Conservation (phyloP, 2,113 vertebrate species). For the Myocastor coypus region DNA sequence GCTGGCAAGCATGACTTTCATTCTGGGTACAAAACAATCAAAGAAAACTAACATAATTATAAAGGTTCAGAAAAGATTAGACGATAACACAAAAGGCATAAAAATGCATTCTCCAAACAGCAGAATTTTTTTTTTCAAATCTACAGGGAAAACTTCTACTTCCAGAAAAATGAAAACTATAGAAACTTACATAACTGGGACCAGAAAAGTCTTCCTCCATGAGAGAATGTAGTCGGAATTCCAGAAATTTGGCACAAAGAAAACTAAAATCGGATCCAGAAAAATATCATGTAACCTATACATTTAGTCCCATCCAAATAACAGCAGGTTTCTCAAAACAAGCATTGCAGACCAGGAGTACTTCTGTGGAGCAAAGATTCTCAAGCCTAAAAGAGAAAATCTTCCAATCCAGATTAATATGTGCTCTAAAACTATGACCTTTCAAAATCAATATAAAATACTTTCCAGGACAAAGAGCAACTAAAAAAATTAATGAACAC, state of each 20-base stretch:
- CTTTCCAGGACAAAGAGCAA: neutral
- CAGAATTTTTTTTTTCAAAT: neutral
- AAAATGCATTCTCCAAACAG: neutral
- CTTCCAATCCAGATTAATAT: neutral
- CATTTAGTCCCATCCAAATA: neutral
- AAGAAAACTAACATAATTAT: neutral
- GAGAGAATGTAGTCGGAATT: neutral
- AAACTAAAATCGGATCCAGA: neutral
- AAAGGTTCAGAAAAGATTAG: neutral
- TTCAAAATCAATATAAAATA: neutral
- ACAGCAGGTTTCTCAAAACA: neutral
- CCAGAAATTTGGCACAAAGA: neutral
- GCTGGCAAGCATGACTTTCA: too few relatives aligned
- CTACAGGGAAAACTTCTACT: neutral
- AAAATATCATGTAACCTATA: neutral
- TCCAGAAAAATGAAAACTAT: neutral
- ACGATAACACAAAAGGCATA: neutral
- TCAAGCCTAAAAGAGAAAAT: neutral
- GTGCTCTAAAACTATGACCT: neutral
- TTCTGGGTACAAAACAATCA: too few relatives aligned
- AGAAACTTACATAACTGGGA: neutral
- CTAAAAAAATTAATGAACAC: neutral
- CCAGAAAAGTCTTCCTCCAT: neutral
- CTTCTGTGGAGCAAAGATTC: neutral
- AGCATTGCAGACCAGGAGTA: neutral